Conservation (phyloP, 37 sponge, comb jelly and placozoan genomes). For the Ephydatia muelleri region DNA sequence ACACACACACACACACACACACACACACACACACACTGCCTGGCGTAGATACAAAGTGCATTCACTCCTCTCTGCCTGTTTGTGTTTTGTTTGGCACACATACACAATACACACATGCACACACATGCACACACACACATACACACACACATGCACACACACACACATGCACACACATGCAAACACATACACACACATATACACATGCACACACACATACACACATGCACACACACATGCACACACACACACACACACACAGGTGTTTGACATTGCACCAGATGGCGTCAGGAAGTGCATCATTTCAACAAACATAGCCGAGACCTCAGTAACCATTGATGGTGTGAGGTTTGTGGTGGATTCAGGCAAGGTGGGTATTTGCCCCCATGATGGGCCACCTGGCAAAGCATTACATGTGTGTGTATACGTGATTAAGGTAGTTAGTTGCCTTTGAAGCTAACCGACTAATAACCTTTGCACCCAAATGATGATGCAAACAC, state of each 20-base stretch:
- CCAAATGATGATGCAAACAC: too few species aligned
- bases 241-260: neutral
- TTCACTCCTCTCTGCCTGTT: too few species aligned
- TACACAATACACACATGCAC: too few species aligned
- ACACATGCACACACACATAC: too few species aligned
- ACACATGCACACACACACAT: too few species aligned
- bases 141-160: too few species aligned
- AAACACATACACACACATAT: too few species aligned
- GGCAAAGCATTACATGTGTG: neutral
- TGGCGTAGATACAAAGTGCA: too few species aligned
- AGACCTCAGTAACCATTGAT: slow-evolving; percentile 96
- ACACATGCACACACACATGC: too few species aligned
- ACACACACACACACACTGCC: neutral
- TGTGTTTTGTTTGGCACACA: neutral
- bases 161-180: too few species aligned
- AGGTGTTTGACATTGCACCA: slow-evolving; percentile 92
- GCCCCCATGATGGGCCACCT: too few species aligned
- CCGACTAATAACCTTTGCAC: too few species aligned
- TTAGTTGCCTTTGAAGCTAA: neutral
- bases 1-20: slow-evolving; percentile 9
- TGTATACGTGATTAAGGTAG: neutral
- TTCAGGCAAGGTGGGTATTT: slow-evolving; percentile 82
- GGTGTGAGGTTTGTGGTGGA: slow-evolving; percentile 84
- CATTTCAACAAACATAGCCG: slow-evolving; percentile 96
- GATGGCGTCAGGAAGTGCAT: slow-evolving; percentile 94